A percentile compares a stretch with the other conserved stretches of the same genome.
These are phyloP conservation scores for Timema podura DNA, from an alignment of 2,888 invertebrate species.

Conservation along the genomic window DNA sequence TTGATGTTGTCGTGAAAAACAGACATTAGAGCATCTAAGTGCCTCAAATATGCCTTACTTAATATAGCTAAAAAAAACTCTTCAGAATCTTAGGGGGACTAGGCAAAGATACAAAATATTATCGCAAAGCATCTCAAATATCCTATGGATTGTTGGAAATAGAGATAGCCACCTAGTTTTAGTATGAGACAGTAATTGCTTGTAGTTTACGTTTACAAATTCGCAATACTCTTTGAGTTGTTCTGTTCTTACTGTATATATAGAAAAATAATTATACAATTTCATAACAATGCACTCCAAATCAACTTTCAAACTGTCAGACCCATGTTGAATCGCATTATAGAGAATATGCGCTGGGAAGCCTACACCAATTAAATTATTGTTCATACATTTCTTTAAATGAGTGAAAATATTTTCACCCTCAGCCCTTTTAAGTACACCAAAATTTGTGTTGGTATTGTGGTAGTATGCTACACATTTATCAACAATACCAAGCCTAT, in stretches of 20 bases:
- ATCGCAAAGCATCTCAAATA: slow-evolving; percentile 5
- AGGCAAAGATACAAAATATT: slow-evolving; percentile 8
- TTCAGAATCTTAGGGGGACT: background rate
- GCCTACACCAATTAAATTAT: slow-evolving; percentile 10
- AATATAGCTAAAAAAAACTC: background rate
- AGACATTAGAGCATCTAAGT: too few species aligned
- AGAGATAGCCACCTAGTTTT: slow-evolving; percentile 11
- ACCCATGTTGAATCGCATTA: slow-evolving; percentile 5
- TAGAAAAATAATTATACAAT: slow-evolving; percentile 16
- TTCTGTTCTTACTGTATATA: slow-evolving; percentile 5
- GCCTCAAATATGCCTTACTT: slow-evolving; percentile 11
- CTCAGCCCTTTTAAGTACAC: background rate
- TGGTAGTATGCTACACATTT: background rate
- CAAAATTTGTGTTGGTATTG: slow-evolving; percentile 4
- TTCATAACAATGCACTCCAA: slow-evolving; percentile 9
- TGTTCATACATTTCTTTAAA: background rate
- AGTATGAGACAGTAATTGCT: background rate
- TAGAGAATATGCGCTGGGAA: slow-evolving; percentile 1
- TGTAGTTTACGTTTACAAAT: too few species aligned
- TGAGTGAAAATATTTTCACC: slow-evolving; percentile 5
- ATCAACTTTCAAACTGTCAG: slow-evolving; percentile 4
- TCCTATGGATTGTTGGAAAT: background rate
- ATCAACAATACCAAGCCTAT: background rate
- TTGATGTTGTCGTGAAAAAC: too few species aligned
- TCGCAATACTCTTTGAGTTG: background rate